Conservation (phyloP, 2,113 vertebrate genomes). For the Cheilinus undulatus region DNA sequence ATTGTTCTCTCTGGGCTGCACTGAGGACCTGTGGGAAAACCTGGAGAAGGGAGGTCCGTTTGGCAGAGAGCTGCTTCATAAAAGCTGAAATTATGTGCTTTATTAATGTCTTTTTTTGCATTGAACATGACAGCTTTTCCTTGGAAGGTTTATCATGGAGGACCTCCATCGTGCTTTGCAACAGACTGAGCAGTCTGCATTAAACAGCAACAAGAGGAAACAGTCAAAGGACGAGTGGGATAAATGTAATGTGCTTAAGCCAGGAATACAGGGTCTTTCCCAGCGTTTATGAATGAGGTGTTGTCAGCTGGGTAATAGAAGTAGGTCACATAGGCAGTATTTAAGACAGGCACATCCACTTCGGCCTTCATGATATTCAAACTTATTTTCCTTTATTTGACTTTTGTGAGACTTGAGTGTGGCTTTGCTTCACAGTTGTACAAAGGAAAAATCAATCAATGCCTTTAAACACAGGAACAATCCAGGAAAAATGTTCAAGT, state of each 20-base stretch:
- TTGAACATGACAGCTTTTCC: slow-evolving; percentile 68
- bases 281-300: slow-evolving; percentile 61
- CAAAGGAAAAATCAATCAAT: slow-evolving; percentile 42
- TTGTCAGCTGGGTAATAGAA: slow-evolving; percentile 61
- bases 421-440: slow-evolving; percentile 9
- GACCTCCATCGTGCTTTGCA: slow-evolving; percentile 39
- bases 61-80: slow-evolving; percentile 59
- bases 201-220: slow-evolving; percentile 64
- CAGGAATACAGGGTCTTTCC: slow-evolving; percentile 55
- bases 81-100: slow-evolving; percentile 67
- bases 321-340: slow-evolving; percentile 66
- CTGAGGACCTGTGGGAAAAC: slow-evolving; percentile 56
- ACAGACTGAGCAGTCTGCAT: slow-evolving; percentile 44
- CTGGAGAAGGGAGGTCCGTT: slow-evolving; percentile 59
- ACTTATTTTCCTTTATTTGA: slow-evolving; percentile 40
- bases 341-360: slow-evolving; percentile 56
- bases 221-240: slow-evolving; percentile 60
- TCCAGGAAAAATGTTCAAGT: slow-evolving; percentile 58
- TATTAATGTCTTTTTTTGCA: slow-evolving; percentile 62
- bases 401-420: not conserved
- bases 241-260: slow-evolving; percentile 58
- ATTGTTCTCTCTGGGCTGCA: slow-evolving; percentile 73
- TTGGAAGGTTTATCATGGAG: slow-evolving; percentile 47
- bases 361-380: slow-evolving; percentile 47
- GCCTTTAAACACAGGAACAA: slow-evolving; percentile 29